Base-by-base conservation (phyloP, 2,888 invertebrate species). In the Julus scanicus region DNA sequence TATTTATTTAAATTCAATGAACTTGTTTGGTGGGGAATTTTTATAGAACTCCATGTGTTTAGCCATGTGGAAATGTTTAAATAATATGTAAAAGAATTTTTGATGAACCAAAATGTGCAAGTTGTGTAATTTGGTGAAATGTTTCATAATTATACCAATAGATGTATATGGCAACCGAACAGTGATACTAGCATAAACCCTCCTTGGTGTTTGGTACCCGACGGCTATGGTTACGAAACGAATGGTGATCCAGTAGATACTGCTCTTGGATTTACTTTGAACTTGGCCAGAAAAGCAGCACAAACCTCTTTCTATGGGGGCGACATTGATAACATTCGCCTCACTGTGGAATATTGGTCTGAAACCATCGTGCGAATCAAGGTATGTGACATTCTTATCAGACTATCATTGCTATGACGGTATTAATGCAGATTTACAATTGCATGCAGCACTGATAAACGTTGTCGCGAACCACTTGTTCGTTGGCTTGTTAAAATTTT, bases 281-380 rank as follows among this genome's bases (percentile, higher is more conserved):
- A 40, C 15, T 11, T 88, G 37, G 20, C 8, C 1, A 37, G 86
- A n/a, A 88, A 88, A 49, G 3, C 37, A 3, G n/a, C 11, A 9
- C 49, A 44, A 8, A 37, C 29, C 15, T 49, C 80, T 4, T 29
- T 88, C 29, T 89, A 87, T 71, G 89, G 88, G 2, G 17, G 48
- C 17, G 88, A 89, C 83, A 84, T 89, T 20, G 86, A 85, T 5
- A 85, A 85, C 37, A 87, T 89, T 40, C 63, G 40, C 8, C 88
- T 89, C 44, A n/a, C 40, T 29, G 89, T 89, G 29, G 87, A 84
- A 11, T 88, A 86, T 44, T 53, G 89, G 57, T 63, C 87, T 13
- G 83, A 88, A 39, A 71, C 83, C 1, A 89, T 89, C 49, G 53
- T 89, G 13, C 80, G 89, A 20, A 15, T 89, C 4, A 89, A 89